Percentiles rank a stretch among this genome's conserved stretches.
Evolutionary conservation across 1,140 invertebrate genomes (phyloP).

Genomic region (Meloidogyne floridensis): DNA sequence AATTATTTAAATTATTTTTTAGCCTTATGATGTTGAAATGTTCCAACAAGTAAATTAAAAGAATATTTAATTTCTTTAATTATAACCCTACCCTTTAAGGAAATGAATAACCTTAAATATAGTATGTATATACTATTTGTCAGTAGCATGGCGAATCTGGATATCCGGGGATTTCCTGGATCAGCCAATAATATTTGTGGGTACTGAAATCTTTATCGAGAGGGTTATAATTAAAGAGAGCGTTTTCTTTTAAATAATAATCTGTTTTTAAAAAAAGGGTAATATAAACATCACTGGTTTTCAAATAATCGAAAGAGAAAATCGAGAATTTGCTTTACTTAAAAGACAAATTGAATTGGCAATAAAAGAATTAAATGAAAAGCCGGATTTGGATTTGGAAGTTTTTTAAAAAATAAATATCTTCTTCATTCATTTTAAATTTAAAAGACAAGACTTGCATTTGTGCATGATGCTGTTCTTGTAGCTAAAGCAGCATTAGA

Average conservation of each 20-base stretch:
- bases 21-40: slow-evolving; percentile 66
- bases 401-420: slow-evolving; percentile 23
- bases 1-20: slow-evolving; percentile 47
- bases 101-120: too few relatives aligned
- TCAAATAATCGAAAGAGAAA: slow-evolving; percentile 58
- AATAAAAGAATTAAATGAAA: slow-evolving; percentile 28
- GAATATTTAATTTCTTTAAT: too few relatives aligned
- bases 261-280: slow-evolving; percentile 56
- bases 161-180: too few relatives aligned
- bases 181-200: too few relatives aligned
- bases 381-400: slow-evolving; percentile 39
- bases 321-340: slow-evolving; percentile 36
- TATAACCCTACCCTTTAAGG: background rate
- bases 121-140: too few relatives aligned
- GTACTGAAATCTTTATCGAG: too few relatives aligned
- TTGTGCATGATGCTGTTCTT: slow-evolving; percentile 62
- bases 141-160: too few relatives aligned
- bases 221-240: too few relatives aligned
- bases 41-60: slow-evolving; percentile 49
- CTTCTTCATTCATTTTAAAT: slow-evolving; percentile 16
- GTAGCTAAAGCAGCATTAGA: slow-evolving; percentile 63
- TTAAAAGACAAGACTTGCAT: slow-evolving; percentile 56
- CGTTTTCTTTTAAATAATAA: background rate
- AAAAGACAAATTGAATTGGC: slow-evolving; percentile 38
- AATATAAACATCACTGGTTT: slow-evolving; percentile 68